Base-by-base conservation (phyloP, 2,113 vertebrate genomes). In the Phrynosoma platyrhinos region DNA sequence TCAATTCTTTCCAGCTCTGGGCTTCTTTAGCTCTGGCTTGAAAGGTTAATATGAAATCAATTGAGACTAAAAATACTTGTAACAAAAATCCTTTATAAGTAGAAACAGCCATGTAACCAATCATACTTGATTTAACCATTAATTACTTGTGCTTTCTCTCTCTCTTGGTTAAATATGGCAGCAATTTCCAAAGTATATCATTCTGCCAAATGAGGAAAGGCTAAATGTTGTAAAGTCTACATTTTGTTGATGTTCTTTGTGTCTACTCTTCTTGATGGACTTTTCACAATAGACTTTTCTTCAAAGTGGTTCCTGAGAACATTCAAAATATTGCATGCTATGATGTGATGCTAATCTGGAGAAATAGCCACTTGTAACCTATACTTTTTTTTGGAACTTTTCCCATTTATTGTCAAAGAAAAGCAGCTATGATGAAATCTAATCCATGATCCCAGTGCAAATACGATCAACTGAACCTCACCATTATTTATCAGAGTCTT, bases 71-170 rank as follows among this genome's bases (percentile, higher is more conserved):
- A 62, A 27, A 36, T 66, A 64, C n/a, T 69, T 77, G 79, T 84
- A 92, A 91, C 79, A 93, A 85, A 79, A 68, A 82, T 94, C 88
- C 75, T 92, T 88, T 88, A 76, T 87, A 91, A 82, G 79, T 62
- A 84, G 82, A 79, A 91, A 55, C 83, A 85, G 21, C 23, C n/a
- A 36, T 64, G 85, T 79, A 83, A 1, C 53, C 0, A 85, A 85
- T 69, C 9, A 53, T 36, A 2, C 20, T 55, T 40, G 1, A 36
- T 88, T 91, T 83, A 92, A 72, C 47, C 83, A 20, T 16, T 66
- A 79, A 85, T 91, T 36, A 40, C 79, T 84, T 55, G 58, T 90
- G 69, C 42, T 66, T 9, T 27, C 76, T 52, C 16, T 85, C 7
- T 89, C 90, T 85, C 62, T 84, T 76, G 82, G 58, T 94, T 79